Conservation (phyloP, 2,797 vertebrate species). For the Botia kubotai region DNA sequence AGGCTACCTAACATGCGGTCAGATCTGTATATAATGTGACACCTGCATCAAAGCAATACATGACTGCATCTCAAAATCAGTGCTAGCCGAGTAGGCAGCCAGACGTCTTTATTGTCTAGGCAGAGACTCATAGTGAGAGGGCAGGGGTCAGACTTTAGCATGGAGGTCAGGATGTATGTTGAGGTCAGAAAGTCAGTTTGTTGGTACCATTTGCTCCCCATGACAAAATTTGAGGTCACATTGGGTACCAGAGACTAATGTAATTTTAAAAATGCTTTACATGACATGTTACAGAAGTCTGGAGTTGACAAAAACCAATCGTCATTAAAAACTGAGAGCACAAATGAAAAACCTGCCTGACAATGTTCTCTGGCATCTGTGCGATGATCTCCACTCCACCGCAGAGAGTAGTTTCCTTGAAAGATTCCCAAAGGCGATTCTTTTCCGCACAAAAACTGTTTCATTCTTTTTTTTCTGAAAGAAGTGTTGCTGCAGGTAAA, state of each 20-base stretch:
- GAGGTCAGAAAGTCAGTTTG: slow-evolving; percentile 76
- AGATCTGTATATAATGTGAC: slow-evolving; percentile 13
- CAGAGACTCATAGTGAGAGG: slow-evolving; percentile 67
- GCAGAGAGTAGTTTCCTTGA: slow-evolving; percentile 20
- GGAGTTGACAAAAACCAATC: not conserved
- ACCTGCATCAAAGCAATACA: slow-evolving; percentile 47
- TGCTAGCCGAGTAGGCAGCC: slow-evolving; percentile 69
- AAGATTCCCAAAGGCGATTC: slow-evolving; percentile 17
- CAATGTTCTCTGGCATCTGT: slow-evolving; percentile 71
- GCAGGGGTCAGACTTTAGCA: slow-evolving; percentile 63
- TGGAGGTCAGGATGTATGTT: slow-evolving; percentile 59
- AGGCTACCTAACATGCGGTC: slow-evolving; percentile 45
- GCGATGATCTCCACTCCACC: slow-evolving; percentile 35
- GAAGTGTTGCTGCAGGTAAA: slow-evolving; percentile 35
- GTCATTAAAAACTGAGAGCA: not conserved
- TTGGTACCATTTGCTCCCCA: slow-evolving; percentile 11
- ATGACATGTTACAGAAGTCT: not conserved
- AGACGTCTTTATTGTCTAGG: slow-evolving; percentile 62
- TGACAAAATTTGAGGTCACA: slow-evolving; percentile 65
- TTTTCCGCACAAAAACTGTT: slow-evolving; percentile 5
- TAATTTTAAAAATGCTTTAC: not conserved
- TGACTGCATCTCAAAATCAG: slow-evolving; percentile 62
- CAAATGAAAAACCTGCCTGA: slow-evolving; percentile 71
- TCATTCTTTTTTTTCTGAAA: slow-evolving; percentile 33
- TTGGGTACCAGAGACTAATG: not conserved